A percentile compares a stretch with the other conserved stretches of the same genome.
Conservation (phyloP, 2,888 invertebrate species). For the Clistopyga incitator region DNA sequence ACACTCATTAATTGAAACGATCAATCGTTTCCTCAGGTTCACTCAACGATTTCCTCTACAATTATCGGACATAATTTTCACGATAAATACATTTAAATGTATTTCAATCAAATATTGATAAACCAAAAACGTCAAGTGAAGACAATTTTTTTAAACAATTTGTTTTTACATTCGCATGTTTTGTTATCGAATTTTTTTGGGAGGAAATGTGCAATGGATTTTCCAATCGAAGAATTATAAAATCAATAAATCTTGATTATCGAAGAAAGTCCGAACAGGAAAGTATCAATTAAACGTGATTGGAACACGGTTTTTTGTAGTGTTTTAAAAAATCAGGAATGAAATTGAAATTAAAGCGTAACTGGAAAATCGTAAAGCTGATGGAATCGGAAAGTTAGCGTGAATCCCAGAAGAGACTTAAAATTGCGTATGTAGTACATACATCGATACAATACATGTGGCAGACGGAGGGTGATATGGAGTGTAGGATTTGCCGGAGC, state of each 20-base stretch:
- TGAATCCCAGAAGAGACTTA: constrained; percentile 26
- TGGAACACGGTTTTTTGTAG: neutral
- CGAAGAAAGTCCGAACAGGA: neutral
- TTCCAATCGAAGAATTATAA: too few relatives aligned
- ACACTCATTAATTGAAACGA: constrained; percentile 3
- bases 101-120: too few relatives aligned
- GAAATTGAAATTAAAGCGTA: constrained; percentile 21
- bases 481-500: constrained; percentile 43
- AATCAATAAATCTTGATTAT: too few relatives aligned
- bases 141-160: too few relatives aligned
- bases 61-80: neutral
- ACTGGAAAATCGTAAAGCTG: constrained; percentile 24
- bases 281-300: neutral
- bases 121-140: too few relatives aligned
- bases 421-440: constrained; percentile 28
- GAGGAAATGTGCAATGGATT: too few relatives aligned
- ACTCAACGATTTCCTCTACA: neutral
- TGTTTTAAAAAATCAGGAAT: neutral
- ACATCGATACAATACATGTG: constrained; percentile 24
- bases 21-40: neutral
- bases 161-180: too few relatives aligned
- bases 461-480: neutral
- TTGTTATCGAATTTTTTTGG: too few relatives aligned
- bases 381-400: constrained; percentile 33
- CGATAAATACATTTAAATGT: too few relatives aligned